These are phyloP conservation scores for Clarias platycephalus DNA, from an alignment of 2,797 vertebrate genomes.

Conservation along the genomic window DNA sequence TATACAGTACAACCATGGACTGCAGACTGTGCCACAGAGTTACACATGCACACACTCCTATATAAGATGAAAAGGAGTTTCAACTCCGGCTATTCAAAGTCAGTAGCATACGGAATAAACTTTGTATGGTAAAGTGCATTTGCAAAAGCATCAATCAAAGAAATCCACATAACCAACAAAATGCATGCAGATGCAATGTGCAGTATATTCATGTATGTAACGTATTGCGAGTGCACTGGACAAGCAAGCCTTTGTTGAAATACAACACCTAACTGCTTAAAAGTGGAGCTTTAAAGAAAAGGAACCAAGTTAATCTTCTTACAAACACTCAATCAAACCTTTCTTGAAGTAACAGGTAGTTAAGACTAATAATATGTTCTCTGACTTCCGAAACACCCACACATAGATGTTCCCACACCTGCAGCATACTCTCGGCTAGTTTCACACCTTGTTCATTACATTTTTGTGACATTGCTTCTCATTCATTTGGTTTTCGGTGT, in stretches of 20 bases:
- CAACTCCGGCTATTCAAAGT: neutral
- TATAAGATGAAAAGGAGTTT: neutral
- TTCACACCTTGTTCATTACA: neutral
- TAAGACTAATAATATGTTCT: conserved; percentile 19
- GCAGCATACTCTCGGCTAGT: neutral
- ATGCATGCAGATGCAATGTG: neutral
- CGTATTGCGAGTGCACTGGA: too few relatives aligned
- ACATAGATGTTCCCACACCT: conserved; percentile 22
- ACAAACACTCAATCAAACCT: conserved; percentile 14
- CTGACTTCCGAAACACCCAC: conserved; percentile 4
- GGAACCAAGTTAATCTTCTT: conserved; percentile 27
- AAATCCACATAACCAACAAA: neutral
- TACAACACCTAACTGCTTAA: neutral
- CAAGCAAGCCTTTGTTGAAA: conserved; percentile 22
- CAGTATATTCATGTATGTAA: neutral
- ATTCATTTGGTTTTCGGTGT: neutral
- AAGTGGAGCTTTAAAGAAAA: neutral
- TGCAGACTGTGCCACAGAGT: neutral
- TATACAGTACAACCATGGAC: conserved; percentile 44
- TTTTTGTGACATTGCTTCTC: neutral
- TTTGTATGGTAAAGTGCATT: neutral
- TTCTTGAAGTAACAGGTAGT: conserved; percentile 19
- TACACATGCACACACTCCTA: neutral
- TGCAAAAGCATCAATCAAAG: neutral
- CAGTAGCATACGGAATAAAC: neutral